phyloP scores from a whole-genome alignment of 2,888 invertebrate genomes.

The Temnothorax ravouxi region DNA sequence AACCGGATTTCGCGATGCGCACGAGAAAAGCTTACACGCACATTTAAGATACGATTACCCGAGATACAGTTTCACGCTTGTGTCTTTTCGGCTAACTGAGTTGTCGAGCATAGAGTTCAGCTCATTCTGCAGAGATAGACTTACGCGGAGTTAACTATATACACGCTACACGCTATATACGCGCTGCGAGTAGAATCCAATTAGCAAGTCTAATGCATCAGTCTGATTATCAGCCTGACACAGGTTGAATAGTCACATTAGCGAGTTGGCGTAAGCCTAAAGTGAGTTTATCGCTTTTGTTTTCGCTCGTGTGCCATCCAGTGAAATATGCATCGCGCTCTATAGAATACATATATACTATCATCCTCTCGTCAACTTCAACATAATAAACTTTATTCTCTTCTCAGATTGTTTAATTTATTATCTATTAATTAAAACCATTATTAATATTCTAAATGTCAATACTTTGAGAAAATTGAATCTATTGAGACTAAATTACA shows the following conservation, averaged over 20 bases:
- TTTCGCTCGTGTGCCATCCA: not conserved
- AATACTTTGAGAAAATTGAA: not conserved
- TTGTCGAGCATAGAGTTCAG: conserved; percentile 11
- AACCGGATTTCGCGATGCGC: conserved; percentile 15
- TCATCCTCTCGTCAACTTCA: not conserved
- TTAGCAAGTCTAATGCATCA: conserved; percentile 44
- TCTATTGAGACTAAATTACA: not conserved
- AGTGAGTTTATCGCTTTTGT: conserved; percentile 28
- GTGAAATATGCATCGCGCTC: not conserved
- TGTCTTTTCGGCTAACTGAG: conserved; percentile 5
- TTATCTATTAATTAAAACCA: not conserved
- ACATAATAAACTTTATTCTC: not conserved
- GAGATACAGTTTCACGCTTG: conserved; percentile 18
- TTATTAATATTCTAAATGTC: not conserved
- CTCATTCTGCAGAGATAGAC: conserved; percentile 9
- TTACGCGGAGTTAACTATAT: not conserved
- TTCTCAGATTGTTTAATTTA: not conserved
- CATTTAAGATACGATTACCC: conserved; percentile 10
- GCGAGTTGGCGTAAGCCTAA: conserved; percentile 21
- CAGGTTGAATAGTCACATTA: conserved; percentile 32
- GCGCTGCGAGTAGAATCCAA: conserved; percentile 30
- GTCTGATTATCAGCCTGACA: conserved; percentile 31
- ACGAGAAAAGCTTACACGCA: conserved; percentile 5
- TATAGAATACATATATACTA: not conserved
- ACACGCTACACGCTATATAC: no score